Percentiles rank a stretch among this genome's conserved stretches.
These are phyloP conservation scores for Steinernema feltiae DNA, from an alignment of 1,140 invertebrate species.

Conservation along the genomic window DNA sequence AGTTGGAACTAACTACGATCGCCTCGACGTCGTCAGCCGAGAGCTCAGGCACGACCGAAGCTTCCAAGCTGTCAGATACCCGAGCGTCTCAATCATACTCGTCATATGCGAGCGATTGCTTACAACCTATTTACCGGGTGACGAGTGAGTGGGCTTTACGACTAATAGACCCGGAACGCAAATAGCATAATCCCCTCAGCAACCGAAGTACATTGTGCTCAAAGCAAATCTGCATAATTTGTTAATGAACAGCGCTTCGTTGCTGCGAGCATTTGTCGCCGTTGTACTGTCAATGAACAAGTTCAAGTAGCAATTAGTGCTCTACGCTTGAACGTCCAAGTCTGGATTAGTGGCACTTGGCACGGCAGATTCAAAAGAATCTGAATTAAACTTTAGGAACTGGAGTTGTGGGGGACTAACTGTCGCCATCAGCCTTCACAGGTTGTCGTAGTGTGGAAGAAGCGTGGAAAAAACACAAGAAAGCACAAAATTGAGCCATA, in stretches of 20 bases:
- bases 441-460: neutral
- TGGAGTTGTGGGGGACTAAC: neutral
- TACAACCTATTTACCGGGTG: slow-evolving; percentile 12
- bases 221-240: neutral
- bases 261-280: neutral
- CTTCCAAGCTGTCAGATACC: neutral
- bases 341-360: slow-evolving; percentile 7
- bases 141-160: neutral
- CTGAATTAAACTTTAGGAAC: neutral
- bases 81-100: slow-evolving; percentile 12
- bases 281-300: neutral
- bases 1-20: neutral
- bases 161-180: neutral
- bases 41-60: neutral
- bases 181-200: neutral
- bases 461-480: neutral
- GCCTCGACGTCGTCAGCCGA: neutral
- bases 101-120: slow-evolving; percentile 7
- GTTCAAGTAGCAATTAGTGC: neutral
- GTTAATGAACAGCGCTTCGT: neutral
- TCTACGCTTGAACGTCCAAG: neutral
- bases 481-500: neutral
- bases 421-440: neutral
- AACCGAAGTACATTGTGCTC: neutral
- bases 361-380: neutral